Base-by-base conservation (phyloP, 1,140 invertebrate species). In the Zaprionus capensis region DNA sequence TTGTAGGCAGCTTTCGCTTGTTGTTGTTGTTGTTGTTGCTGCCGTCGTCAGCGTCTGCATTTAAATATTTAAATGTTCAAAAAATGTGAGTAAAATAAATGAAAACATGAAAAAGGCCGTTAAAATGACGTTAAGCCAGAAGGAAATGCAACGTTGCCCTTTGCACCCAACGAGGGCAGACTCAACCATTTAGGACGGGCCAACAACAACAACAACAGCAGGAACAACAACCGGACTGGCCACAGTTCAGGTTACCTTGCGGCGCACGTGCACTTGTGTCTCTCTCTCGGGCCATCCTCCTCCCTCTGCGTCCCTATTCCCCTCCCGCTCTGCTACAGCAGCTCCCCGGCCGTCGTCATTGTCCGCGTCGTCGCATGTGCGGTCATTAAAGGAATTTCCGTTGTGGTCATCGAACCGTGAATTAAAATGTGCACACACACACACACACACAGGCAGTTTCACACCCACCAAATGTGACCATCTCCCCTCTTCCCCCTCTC, bases 361-460 rank as follows among this genome's bases (percentile, higher is more conserved):
- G 78, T 81, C 66, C 78, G 76, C 78, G 71, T 81, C 68, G 76
- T 81, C 79, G 71, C 76, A 81, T 81, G 79, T 81, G 46, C 46
- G 81, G 81, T 85, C 82, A 85, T 85, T 85, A 85, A 85, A 85
- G 82, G 80, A 85, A 82, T 85, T 85, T 85, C 82, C 82, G 82
- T 77, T 82, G 78, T 80, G 78, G 80, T 74, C 78, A 80, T 77
- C 80, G 80, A 85, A 80, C 77, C 82, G 71, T 82, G 71, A 85
- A 85, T 85, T 85, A 77, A 84, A 81, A 80, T 76, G 65, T 31
- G 59, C 41, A 17, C 41, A 46, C 41, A 17, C 41, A 46, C 41
- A 44, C 38, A 14, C 5, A 41, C 15, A 41, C 31, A 34, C 31
- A 11, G 31, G 31, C 31, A 34, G 9, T 34, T 34, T 6, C 2